phyloP scores from a whole-genome alignment of 2,113 vertebrate genomes.

The Indicator maculatus region DNA sequence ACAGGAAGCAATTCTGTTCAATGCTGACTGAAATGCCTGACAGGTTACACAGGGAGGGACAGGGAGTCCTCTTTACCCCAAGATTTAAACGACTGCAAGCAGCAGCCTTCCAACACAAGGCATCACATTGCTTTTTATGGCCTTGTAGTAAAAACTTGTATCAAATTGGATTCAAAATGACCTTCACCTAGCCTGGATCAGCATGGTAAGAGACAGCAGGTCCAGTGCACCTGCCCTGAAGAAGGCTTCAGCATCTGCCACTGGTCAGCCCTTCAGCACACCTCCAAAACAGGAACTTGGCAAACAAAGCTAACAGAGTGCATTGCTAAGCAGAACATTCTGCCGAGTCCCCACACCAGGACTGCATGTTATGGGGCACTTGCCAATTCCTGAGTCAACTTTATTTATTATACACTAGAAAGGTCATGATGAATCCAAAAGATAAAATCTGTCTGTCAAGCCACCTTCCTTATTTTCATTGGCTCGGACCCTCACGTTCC shows the following conservation, averaged over 20 bases:
- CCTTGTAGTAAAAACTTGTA: neutral
- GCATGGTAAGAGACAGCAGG: neutral
- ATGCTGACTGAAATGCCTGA: neutral
- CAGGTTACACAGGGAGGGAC: neutral
- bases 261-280: constrained; percentile 25
- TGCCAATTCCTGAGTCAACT: constrained; percentile 70
- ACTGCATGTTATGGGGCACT: constrained; percentile 65
- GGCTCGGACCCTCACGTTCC: constrained; percentile 50
- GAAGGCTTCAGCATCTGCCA: constrained; percentile 44
- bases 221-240: constrained; percentile 18
- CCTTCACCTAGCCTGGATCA: neutral
- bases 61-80: neutral
- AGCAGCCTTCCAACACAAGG: neutral
- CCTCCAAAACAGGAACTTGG: constrained; percentile 56
- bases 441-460: constrained; percentile 73
- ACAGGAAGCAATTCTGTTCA: neutral
- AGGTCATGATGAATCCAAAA: constrained; percentile 62
- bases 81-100: neutral
- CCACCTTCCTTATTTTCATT: constrained; percentile 72
- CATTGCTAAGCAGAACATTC: constrained; percentile 69
- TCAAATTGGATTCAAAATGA: neutral
- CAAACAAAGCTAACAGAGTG: constrained; percentile 28
- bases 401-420: constrained; percentile 61
- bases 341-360: constrained; percentile 56
- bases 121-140: neutral